These are phyloP conservation scores for Leptopilina boulardi DNA, from an alignment of 1,140 invertebrate genomes.

Conservation along the genomic window DNA sequence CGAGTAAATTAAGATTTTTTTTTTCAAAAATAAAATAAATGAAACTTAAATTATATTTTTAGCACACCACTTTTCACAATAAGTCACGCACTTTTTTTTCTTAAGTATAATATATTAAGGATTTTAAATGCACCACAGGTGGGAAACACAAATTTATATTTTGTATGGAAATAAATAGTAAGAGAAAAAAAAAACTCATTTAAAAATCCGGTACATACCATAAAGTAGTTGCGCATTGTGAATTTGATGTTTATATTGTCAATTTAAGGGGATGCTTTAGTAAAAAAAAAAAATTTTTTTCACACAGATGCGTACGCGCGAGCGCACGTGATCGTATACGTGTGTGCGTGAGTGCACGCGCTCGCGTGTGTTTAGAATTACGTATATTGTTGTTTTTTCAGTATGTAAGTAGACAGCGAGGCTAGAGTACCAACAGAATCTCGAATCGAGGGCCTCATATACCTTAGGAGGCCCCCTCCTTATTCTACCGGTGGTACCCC, in stretches of 20 bases:
- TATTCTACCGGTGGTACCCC: conserved; percentile 47
- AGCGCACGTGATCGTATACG: conserved; percentile 29
- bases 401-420: conserved; percentile 71
- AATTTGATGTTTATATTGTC: neutral
- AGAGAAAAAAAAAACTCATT: conserved; percentile 19
- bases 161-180: neutral
- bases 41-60: neutral
- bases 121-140: conserved; percentile 1
- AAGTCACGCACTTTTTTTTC: neutral
- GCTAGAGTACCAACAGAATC: conserved; percentile 71
- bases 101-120: too few relatives aligned
- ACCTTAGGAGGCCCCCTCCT: conserved; percentile 70
- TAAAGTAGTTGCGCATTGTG: conserved; percentile 66
- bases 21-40: neutral
- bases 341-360: conserved; percentile 43
- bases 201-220: conserved; percentile 63
- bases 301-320: conserved; percentile 19
- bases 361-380: conserved; percentile 55
- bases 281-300: neutral
- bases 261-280: conserved; percentile 49
- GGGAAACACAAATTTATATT: neutral
- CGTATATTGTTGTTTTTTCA: neutral
- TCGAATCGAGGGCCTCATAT: conserved; percentile 74
- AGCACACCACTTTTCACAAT: conserved; percentile 15
- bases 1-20: neutral